Percentiles rank a stretch among this genome's conserved stretches.
Conservation (phyloP, 2,797 vertebrate species). For the Tiaroga cobitis region DNA sequence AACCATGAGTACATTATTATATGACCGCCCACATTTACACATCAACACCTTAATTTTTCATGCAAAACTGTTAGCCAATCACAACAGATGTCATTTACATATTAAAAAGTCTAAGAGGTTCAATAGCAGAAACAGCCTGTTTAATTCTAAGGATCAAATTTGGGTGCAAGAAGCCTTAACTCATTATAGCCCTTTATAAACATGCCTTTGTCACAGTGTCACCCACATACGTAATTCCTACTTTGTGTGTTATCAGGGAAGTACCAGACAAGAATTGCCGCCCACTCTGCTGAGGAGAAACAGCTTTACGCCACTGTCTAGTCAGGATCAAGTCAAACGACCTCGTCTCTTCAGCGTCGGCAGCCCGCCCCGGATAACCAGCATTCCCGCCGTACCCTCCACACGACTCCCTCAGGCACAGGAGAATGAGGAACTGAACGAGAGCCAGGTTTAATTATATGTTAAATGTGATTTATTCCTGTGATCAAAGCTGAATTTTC, state of each 20-base stretch:
- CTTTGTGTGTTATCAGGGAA: conserved; percentile 71
- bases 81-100: not conserved
- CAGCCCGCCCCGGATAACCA: conserved; percentile 76
- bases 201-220: not conserved
- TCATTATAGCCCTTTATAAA: not conserved
- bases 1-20: not conserved
- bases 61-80: not conserved
- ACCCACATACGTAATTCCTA: not conserved
- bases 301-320: conserved; percentile 93
- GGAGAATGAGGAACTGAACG: conserved; percentile 76
- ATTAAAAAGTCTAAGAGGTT: not conserved
- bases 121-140: not conserved
- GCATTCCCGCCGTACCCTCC: conserved; percentile 74
- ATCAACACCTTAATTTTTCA: not conserved
- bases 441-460: conserved; percentile 69
- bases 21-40: not conserved
- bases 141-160: not conserved
- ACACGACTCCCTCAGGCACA: conserved; percentile 74
- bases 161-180: not conserved
- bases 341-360: conserved; percentile 89
- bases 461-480: not conserved
- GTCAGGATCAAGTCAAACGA: conserved; percentile 84
- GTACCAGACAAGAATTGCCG: conserved; percentile 65
- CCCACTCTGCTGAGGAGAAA: conserved; percentile 85
- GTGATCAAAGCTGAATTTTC: not conserved